Base-by-base conservation (phyloP, 2,888 invertebrate genomes). In the Hydroisotoma schaefferi region DNA sequence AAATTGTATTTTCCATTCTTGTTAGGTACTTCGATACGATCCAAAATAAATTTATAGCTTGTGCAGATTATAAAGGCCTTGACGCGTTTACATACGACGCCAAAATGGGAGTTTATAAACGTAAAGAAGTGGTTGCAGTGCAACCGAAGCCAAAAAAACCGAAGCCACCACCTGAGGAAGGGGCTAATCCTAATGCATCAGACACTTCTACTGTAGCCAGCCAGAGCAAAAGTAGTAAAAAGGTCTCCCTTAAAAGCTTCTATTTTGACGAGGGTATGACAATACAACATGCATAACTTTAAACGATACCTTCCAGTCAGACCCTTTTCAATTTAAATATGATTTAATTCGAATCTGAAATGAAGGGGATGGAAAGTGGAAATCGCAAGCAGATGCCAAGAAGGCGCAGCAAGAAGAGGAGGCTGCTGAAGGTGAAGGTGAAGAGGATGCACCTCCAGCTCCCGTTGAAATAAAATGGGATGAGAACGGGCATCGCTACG, bases 401-500 rank as follows among this genome's bases (percentile, higher is more conserved):
- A 23, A 3, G 23, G 20, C 18, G 23, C 6, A 8, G 20, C 15
- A 23, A 15, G 20, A 46, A 20, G 23, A 6, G 20, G 46, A 4
- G 12, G 46, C 46, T 8, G 5, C 22, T 25, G 25, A 22, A 23
- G 46, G 20, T 18, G 5, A 23, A 23, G 12, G 23, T 4, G 46
- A 29, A 18, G 38, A 40, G 3, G 63, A 52, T 2, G 25, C 2
- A 25, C n/a, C n/a, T n/a, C n/a, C n/a, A n/a, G n/a, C n/a, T n/a
- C 23, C 29, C 2, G 15, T 2, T 4, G 63, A 65, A 18, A 57
- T 65, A 8, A 10, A 22, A 0, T 65, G 48, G 53, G 65, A 65
- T 22, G 65, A 61, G 27, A 61, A 61, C 48, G 65, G 65, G 10
- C 55, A 57, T 20, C 33, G 61, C 6, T 59, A 48, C 46, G 40